Evolutionary conservation across 2,797 vertebrate species (phyloP).

Genomic region (Dendrocincla fuliginosa): DNA sequence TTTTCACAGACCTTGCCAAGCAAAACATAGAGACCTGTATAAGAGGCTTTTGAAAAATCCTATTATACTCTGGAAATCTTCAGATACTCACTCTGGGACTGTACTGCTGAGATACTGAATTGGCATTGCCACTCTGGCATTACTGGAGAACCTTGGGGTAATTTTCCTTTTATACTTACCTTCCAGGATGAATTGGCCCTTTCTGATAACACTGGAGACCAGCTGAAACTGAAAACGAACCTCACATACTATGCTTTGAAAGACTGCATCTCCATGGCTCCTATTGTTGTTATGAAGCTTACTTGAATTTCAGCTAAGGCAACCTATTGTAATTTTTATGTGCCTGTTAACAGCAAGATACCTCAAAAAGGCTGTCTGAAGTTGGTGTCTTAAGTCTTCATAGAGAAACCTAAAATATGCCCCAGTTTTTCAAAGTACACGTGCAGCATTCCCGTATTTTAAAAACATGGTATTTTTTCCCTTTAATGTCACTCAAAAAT

Average conservation of each 20-base stretch:
- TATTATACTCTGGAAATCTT: slow-evolving; percentile 9
- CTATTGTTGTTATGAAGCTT: not conserved
- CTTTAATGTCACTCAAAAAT: slow-evolving; percentile 15
- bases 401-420: not conserved
- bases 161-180: not conserved
- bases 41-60: slow-evolving; percentile 2
- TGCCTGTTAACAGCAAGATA: not conserved
- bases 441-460: not conserved
- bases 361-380: not conserved
- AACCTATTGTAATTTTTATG: not conserved
- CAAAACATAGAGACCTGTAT: not conserved
- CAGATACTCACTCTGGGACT: not conserved
- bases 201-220: not conserved
- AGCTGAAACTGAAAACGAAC: not conserved
- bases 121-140: not conserved
- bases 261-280: not conserved
- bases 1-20: slow-evolving; percentile 8
- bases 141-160: not conserved
- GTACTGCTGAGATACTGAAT: not conserved
- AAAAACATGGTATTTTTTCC: not conserved
- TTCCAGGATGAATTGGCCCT: not conserved
- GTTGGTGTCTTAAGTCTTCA: not conserved
- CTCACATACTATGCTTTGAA: not conserved
- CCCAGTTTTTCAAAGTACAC: not conserved
- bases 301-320: not conserved